phyloP scores from a whole-genome alignment of 2,888 invertebrate genomes.

The Ptilodon capucinus region DNA sequence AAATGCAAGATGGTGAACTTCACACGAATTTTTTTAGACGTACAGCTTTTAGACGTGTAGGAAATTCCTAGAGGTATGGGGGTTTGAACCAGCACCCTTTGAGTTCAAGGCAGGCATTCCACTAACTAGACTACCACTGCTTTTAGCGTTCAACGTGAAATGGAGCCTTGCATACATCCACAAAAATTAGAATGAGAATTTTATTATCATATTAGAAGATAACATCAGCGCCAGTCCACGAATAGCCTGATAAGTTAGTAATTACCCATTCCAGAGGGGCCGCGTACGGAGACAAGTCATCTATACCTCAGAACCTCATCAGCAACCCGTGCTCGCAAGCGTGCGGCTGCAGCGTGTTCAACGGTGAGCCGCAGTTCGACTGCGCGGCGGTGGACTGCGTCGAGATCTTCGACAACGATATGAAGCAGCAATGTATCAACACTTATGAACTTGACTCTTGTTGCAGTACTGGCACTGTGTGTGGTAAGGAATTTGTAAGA shows the following conservation, averaged over 20 bases:
- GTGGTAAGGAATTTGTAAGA: constrained; percentile 50
- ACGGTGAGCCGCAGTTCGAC: constrained; percentile 53
- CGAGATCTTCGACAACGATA: constrained; percentile 57
- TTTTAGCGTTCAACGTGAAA: too few relatives aligned
- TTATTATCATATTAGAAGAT: neutral
- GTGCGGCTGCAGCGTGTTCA: constrained; percentile 55
- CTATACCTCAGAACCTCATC: constrained; percentile 58
- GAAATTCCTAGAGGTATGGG: too few relatives aligned
- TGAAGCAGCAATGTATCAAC: constrained; percentile 57
- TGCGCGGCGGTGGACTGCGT: constrained; percentile 75
- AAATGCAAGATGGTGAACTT: too few relatives aligned
- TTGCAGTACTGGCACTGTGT: constrained; percentile 66
- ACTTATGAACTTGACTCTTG: constrained; percentile 66
- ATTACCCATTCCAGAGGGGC: constrained; percentile 55
- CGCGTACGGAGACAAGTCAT: constrained; percentile 48
- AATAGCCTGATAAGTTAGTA: neutral
- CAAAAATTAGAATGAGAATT: too few relatives aligned
- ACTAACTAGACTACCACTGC: too few relatives aligned
- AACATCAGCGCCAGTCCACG: neutral
- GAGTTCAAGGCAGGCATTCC: too few relatives aligned
- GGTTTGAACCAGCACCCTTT: too few relatives aligned
- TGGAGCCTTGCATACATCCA: too few relatives aligned
- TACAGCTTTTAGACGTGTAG: too few relatives aligned
- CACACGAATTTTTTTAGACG: too few relatives aligned
- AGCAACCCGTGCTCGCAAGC: constrained; percentile 66